Conservation (phyloP, 2,113 vertebrate species). For the Macaca fascicularis region T2T-MFA8v1.1 NC_088390.1:51657001-51657500, state of each 20-base stretch:
- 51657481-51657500: not conserved
- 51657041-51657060: constrained; percentile 42
- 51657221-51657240: not conserved
- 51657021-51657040: not conserved
- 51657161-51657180: not conserved
- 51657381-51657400: not conserved
- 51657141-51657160: not conserved
- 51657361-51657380: not conserved
- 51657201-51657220: not conserved
- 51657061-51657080: not conserved
- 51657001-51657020: not conserved
- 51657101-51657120: not conserved
- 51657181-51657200: not conserved
- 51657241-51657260: not conserved
- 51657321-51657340: not conserved
- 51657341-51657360: not conserved
- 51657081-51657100: not conserved
- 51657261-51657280: not conserved
- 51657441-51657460: constrained; percentile 41
- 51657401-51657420: not conserved
- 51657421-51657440: not conserved
- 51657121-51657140: not conserved
- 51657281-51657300: constrained; percentile 42
- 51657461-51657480: not conserved
- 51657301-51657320: not conserved